Evolutionary conservation across 1,140 invertebrate species (phyloP).

Genomic region (Trigoniulus corallinus): DNA sequence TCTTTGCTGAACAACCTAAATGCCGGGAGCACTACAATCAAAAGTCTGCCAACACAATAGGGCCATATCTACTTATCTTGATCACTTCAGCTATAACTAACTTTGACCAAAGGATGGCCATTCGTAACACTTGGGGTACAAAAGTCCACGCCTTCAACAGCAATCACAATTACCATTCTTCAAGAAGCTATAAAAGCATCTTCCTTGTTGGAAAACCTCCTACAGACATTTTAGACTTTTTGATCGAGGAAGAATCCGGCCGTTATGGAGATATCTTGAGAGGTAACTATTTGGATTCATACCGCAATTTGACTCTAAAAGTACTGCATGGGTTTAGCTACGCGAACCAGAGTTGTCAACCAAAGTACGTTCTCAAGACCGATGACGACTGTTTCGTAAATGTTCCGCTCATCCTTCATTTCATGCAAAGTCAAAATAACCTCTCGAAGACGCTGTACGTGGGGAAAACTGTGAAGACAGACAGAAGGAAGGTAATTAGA

Average conservation of each 20-base stretch:
- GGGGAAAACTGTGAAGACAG: background rate
- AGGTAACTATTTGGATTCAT: slow-evolving; percentile 22
- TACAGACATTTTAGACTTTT: background rate
- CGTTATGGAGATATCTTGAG: slow-evolving; percentile 22
- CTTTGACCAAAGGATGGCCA: too few relatives aligned
- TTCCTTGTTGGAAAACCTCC: background rate
- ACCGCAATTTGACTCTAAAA: slow-evolving; percentile 27
- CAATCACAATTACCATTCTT: too few relatives aligned
- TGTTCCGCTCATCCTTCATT: slow-evolving; percentile 3
- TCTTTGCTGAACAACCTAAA: too few relatives aligned
- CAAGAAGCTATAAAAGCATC: too few relatives aligned
- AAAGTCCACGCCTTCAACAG: too few relatives aligned
- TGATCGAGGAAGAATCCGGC: background rate
- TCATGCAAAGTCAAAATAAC: slow-evolving; percentile 2
- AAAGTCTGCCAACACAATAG: too few relatives aligned
- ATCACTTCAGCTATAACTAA: too few relatives aligned
- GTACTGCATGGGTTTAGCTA: slow-evolving; percentile 19
- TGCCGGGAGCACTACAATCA: too few relatives aligned
- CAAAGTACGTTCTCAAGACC: slow-evolving; percentile 11
- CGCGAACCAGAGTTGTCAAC: background rate
- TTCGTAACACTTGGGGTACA: too few relatives aligned
- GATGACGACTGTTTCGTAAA: slow-evolving; percentile 28
- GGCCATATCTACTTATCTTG: too few relatives aligned
- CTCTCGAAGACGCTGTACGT: slow-evolving; percentile 9
- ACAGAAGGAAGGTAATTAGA: slow-evolving; percentile 6